Percentiles rank a stretch among this genome's conserved stretches.
Evolutionary conservation across 64 coral and sea anemone species (phyloP).

Genomic region (Catalaphyllia jardinei): DNA sequence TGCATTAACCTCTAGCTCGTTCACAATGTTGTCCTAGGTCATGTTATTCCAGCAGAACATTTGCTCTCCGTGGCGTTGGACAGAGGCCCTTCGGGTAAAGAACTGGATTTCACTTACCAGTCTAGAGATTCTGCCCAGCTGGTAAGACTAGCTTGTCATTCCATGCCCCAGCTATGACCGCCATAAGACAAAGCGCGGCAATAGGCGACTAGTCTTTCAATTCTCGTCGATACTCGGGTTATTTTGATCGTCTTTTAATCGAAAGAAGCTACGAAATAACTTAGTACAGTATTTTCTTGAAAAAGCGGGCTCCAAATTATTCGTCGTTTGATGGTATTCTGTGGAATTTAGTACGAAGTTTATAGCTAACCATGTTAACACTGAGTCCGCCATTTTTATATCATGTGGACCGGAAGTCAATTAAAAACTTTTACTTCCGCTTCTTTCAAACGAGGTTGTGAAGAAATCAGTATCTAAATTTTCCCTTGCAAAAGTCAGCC

Average conservation of each 20-base stretch:
- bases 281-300: neutral
- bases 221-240: no score
- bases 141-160: slow-evolving; percentile 38
- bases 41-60: slow-evolving; percentile 85
- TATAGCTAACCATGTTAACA: no score
- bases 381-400: slow-evolving; percentile 11
- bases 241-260: neutral
- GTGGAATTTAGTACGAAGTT: neutral
- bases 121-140: slow-evolving; percentile 78
- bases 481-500: neutral
- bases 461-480: neutral
- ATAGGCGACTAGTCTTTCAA: neutral
- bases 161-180: neutral
- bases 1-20: neutral
- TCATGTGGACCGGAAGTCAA: neutral
- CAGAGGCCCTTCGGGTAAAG: slow-evolving; percentile 85
- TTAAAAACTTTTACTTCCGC: neutral
- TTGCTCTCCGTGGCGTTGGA: slow-evolving; percentile 74
- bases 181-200: neutral
- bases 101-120: slow-evolving; percentile 94
- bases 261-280: neutral
- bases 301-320: neutral
- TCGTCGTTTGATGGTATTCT: neutral
- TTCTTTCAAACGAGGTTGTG: neutral
- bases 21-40: slow-evolving; percentile 40